Percentiles rank a stretch among this genome's conserved stretches.
These are phyloP conservation scores for Spongilla lacustris DNA, from an alignment of 37 sponge, comb jelly and placozoan species.

Conservation along the genomic window DNA sequence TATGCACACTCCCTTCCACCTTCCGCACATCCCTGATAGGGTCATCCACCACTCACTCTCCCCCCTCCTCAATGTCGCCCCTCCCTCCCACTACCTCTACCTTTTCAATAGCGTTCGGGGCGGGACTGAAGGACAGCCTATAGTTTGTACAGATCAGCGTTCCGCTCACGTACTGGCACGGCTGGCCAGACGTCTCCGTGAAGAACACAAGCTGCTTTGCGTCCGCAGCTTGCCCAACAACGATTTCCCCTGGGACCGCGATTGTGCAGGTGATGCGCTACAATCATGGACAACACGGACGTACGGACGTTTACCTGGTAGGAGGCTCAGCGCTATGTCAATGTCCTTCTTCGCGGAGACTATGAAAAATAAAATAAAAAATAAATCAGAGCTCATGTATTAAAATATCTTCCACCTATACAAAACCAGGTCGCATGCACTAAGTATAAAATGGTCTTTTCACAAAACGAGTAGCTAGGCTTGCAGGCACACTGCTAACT, in stretches of 20 bases:
- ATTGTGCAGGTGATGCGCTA: background rate
- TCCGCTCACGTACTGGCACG: constrained; percentile 23
- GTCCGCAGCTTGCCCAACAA: constrained; percentile 31
- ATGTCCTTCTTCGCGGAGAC: too few species aligned
- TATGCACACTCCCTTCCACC: too few species aligned
- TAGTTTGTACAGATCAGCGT: constrained; percentile 65
- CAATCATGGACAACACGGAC: background rate
- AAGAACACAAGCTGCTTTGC: constrained; percentile 45
- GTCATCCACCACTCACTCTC: too few species aligned
- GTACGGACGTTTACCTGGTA: background rate
- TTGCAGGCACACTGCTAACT: background rate
- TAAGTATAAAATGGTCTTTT: background rate
- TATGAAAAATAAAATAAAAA: too few species aligned
- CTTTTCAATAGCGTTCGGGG: constrained; percentile 1
- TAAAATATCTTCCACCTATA: too few species aligned
- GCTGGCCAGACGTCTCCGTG: constrained; percentile 15
- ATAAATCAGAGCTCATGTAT: too few species aligned
- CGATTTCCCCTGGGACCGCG: constrained; percentile 38
- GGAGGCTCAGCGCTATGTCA: too few species aligned
- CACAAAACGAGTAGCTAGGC: background rate
- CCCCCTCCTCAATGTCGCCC: too few species aligned
- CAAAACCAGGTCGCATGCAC: background rate
- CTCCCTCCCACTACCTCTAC: background rate
- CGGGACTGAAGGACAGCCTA: constrained; percentile 45
- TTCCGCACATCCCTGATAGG: too few species aligned